Base-by-base conservation (phyloP, 1,140 invertebrate genomes). In the Papilio xuthus region DNA sequence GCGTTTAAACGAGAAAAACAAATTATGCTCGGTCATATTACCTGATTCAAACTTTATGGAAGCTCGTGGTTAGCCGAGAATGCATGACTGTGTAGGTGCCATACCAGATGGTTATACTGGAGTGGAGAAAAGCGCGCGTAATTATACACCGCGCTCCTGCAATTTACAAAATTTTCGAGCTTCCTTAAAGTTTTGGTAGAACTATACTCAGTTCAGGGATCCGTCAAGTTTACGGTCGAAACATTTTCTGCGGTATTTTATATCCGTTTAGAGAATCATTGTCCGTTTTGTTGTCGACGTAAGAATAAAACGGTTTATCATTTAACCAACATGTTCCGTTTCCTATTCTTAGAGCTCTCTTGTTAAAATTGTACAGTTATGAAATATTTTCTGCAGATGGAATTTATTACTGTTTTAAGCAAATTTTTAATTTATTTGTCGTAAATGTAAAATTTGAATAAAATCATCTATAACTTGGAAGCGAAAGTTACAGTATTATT, bases 1-100 rank as follows among this genome's bases (percentile, higher is more conserved):
- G 74, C 74, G 53, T 76, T 76, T 63, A 76, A 76, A 75, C 18
- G 20, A 75, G 73, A 75, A 56, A 76, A 20, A 42, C 53, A 60
- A 76, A 60, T 76, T 73, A 73, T 47, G 42, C 12, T 76, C n/a
- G 28, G 10, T 63, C 37, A 2, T 37, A 20, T 53, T n/a, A 53
- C 50, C n/a, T 20, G 7, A 20, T 53, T 53, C 50, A 53, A 53
- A 53, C 18, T 20, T 53, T 20, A 53, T n/a, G n/a, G 50, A 7
- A n/a, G 50, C 50, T 20, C n/a, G 13, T 2, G 13, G 13, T 44
- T 2, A 44, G 42, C 1, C 9, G 8, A 0, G 18, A 53, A 8
- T 53, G 18, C 18, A 53, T 53, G 6, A 8, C 18, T 1, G 4
- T 9, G 50, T 10, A n/a, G 8, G 18, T 20, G 32, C 2, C 0